Conservation (phyloP, 2,113 vertebrate species). For the Pimephales promelas region DNA sequence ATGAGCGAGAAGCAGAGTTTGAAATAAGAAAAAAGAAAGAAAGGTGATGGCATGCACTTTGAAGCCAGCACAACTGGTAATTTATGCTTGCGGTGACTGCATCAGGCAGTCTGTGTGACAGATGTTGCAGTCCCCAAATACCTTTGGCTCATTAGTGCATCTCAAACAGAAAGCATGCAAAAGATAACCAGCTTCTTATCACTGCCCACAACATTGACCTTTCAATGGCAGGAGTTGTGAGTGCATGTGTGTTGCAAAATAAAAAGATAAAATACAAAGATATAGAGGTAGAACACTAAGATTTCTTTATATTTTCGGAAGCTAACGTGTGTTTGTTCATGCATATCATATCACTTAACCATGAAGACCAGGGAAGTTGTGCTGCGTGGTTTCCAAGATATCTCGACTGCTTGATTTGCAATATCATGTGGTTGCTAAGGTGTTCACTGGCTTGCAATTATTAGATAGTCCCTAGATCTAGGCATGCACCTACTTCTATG, state of each 20-base stretch:
- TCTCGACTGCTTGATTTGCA: background rate
- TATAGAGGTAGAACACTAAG: background rate
- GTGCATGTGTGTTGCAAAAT: background rate
- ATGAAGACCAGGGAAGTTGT: background rate
- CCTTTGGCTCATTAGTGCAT: constrained; percentile 44
- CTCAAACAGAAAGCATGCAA: constrained; percentile 40
- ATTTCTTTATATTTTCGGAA: background rate
- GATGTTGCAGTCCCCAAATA: constrained; percentile 57
- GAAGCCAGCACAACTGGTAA: constrained; percentile 41
- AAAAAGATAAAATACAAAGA: background rate
- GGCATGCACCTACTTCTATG: too few species aligned
- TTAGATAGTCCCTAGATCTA: background rate
- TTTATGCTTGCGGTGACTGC: constrained; percentile 53
- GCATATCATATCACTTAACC: background rate
- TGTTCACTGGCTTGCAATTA: background rate
- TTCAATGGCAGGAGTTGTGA: background rate
- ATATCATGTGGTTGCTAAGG: background rate
- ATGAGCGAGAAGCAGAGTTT: background rate
- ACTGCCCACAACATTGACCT: constrained; percentile 59
- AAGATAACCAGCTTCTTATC: constrained; percentile 54
- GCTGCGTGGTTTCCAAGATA: background rate
- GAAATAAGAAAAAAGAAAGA: too few species aligned
- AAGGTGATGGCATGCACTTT: background rate
- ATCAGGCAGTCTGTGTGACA: constrained; percentile 56
- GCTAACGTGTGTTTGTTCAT: background rate